Base-by-base conservation (phyloP, 1,140 invertebrate species). In the Polypedilum pembai region DNA sequence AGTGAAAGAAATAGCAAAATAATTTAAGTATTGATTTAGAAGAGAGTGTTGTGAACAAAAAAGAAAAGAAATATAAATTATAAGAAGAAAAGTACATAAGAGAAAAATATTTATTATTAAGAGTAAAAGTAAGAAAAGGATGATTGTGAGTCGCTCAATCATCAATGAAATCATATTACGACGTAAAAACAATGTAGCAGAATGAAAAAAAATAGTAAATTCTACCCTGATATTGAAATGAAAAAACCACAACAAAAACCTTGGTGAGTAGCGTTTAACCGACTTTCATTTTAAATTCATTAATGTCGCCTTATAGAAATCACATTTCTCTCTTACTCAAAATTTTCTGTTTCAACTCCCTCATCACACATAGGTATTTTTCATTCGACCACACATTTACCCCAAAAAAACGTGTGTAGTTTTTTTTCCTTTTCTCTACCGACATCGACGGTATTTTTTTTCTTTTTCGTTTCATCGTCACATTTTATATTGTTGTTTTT, bases 221-320 rank as follows among this genome's bases (percentile, higher is more conserved):
- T 69, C 18, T 69, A 20, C 18, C 17, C 65, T 69, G 65, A 69
- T 69, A 69, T 69, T 69, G 65, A 69, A 69, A 69, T 69, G 65
- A 69, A 69, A 69, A 69, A 69, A 69, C 65, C 65, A 69, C 65
- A 69, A 69, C 65, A 69, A 69, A 69, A 69, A 69, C 65, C 65
- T 20, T 20, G 65, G 65, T 69, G 45, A 56, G 45, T 56, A 56
- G 4, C 4, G 41, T 45, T n/a, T 56, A 56, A 3, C 5, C 24
- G 24, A 33, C 24, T 33, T 33, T 33, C 24, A 33, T 33, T 33
- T 33, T 18, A 20, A 69, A 18, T 69, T 20, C 20, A 69, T 69
- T 69, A 69, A 18, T 69, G 18, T 18, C 8, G 18, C 65, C 10
- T 17, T 56, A 56, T 69, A 21, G 65, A 69, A 69, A 56, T 56